A percentile compares a stretch with the other conserved stretches of the same genome.
These are phyloP conservation scores for Amaurobius ferox DNA, from an alignment of 2,888 invertebrate species.

Conservation along the genomic window DNA sequence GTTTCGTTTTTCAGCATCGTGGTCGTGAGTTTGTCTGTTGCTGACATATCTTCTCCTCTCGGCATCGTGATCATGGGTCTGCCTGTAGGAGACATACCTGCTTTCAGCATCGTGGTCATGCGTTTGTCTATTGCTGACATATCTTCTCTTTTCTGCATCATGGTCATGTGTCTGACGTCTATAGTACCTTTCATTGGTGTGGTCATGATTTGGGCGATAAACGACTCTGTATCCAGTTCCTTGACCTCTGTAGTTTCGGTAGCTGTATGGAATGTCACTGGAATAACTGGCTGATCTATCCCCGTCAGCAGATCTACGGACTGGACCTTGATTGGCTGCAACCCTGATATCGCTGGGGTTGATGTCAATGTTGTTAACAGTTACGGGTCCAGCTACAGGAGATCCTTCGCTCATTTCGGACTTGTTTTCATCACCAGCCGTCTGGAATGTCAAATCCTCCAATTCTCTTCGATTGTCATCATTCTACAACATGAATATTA, in stretches of 20 bases:
- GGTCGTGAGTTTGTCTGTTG: conserved; percentile 31
- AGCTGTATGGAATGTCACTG: neutral
- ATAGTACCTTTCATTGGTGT: neutral
- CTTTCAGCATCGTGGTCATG: conserved; percentile 27
- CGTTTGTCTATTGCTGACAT: neutral
- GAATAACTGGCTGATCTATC: neutral
- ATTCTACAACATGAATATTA: conserved; percentile 9
- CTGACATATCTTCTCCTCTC: neutral
- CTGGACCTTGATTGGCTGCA: neutral
- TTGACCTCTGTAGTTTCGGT: conserved; percentile 4
- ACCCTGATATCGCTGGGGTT: conserved; percentile 46
- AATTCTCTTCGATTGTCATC: neutral
- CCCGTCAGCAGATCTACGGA: neutral
- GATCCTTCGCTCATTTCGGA: neutral
- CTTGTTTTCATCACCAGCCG: neutral
- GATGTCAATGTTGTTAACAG: conserved; percentile 49
- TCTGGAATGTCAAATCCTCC: neutral
- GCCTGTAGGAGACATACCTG: neutral
- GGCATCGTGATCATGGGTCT: conserved; percentile 60
- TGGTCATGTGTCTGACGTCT: conserved; percentile 39
- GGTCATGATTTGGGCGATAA: conserved; percentile 6
- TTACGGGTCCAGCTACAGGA: conserved; percentile 7
- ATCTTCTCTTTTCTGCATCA: conserved; percentile 27
- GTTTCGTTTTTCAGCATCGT: conserved; percentile 12
- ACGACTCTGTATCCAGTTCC: neutral